These are phyloP conservation scores for Triplophysa rosa DNA, from an alignment of 2,113 vertebrate species.

Conservation along the genomic window DNA sequence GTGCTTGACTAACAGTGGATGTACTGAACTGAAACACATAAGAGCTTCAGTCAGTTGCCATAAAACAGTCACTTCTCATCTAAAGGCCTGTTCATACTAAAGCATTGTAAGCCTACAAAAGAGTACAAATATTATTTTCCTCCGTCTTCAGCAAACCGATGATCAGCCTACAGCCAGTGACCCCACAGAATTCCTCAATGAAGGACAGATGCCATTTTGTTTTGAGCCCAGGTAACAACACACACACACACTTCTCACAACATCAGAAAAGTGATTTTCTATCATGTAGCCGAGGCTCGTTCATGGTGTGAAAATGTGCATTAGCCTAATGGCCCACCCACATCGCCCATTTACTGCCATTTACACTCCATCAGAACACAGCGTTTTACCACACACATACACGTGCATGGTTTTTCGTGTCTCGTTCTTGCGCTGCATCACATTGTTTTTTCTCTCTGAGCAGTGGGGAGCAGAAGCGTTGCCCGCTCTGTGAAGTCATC, in stretches of 20 bases:
- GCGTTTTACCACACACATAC: constrained; percentile 45
- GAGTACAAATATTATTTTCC: not conserved
- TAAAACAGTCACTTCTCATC: constrained; percentile 8
- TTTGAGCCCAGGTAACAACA: constrained; percentile 90
- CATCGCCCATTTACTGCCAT: constrained; percentile 62
- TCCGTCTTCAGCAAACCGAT: constrained; percentile 64
- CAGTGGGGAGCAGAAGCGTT: constrained; percentile 83
- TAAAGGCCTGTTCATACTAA: not conserved
- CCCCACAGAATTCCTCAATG: constrained; percentile 76
- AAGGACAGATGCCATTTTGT: constrained; percentile 87
- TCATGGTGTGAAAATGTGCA: constrained; percentile 47
- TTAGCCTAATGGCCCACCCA: constrained; percentile 67
- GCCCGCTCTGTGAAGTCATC: constrained; percentile 93
- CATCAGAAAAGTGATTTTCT: constrained; percentile 34
- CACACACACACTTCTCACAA: constrained; percentile 19
- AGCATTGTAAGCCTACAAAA: too few species aligned
- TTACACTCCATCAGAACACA: constrained; percentile 48
- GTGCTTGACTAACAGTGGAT: constrained; percentile 15
- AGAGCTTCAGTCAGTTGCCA: not conserved
- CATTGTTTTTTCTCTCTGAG: not conserved
- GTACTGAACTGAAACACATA: not conserved
- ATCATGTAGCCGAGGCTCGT: constrained; percentile 11
- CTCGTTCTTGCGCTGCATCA: not conserved
- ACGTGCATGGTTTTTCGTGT: not conserved
- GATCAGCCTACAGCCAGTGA: constrained; percentile 73